Conservation (phyloP, 1,140 invertebrate genomes). For the Psilanteris sp. region DNA sequence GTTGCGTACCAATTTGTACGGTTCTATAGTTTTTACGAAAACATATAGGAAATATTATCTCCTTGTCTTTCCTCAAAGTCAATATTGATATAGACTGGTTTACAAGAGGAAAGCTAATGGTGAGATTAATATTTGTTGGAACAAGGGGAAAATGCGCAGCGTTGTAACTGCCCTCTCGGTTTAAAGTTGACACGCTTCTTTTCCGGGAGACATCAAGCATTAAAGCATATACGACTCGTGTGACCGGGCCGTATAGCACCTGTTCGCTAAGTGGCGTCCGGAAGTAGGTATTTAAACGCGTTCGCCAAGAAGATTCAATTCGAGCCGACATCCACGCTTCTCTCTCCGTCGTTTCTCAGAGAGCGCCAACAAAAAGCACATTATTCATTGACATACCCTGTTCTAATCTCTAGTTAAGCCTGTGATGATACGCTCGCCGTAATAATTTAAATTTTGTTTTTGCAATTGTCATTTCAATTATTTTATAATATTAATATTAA, state of each 20-base stretch:
- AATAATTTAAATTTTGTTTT: too few species aligned
- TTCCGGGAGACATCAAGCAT: slow-evolving; percentile 12
- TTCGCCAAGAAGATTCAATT: slow-evolving; percentile 55
- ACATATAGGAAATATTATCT: slow-evolving; percentile 2
- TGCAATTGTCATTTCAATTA: too few species aligned
- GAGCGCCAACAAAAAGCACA: slow-evolving; percentile 28
- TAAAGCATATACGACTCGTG: slow-evolving; percentile 41
- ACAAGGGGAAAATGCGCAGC: slow-evolving; percentile 26
- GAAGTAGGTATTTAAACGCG: slow-evolving; percentile 62
- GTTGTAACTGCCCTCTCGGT: not conserved
- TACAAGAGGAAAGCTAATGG: slow-evolving; percentile 2
- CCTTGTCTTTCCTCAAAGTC: not conserved
- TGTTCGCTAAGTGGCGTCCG: slow-evolving; percentile 60
- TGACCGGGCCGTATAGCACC: slow-evolving; percentile 52
- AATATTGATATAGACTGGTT: slow-evolving; percentile 6
- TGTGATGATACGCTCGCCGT: too few species aligned
- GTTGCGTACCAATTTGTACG: too few species aligned
- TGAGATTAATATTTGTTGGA: slow-evolving; percentile 30
- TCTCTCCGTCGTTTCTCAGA: slow-evolving; percentile 35
- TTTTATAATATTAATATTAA: too few species aligned
- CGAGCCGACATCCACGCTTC: slow-evolving; percentile 52
- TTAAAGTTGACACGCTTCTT: slow-evolving; percentile 36
- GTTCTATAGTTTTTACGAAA: too few species aligned
- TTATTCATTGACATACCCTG: too few species aligned
- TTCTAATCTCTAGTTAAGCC: too few species aligned